Percentiles rank a stretch among this genome's conserved stretches.
Evolutionary conservation across 37 sponge, comb jelly and placozoan species (phyloP).

Genomic region (Mnemiopsis leidyi): DNA sequence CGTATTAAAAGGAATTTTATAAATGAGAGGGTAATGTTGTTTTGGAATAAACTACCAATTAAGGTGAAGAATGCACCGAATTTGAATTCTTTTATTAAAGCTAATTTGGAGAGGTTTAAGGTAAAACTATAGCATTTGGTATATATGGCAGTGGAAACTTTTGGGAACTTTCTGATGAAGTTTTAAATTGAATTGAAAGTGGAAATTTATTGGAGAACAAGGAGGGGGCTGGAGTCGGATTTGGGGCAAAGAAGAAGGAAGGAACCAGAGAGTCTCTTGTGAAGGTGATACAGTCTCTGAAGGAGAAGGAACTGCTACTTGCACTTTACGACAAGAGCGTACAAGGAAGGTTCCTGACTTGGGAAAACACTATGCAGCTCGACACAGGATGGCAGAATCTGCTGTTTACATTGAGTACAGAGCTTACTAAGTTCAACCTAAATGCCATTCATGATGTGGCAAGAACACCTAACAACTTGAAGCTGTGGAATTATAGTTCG

Average conservation of each 20-base stretch:
- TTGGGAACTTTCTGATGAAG: too few species aligned
- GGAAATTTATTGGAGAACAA: too few species aligned
- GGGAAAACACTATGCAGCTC: neutral
- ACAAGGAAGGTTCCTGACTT: neutral
- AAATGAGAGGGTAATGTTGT: too few species aligned
- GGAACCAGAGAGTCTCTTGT: neutral
- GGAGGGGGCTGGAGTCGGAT: neutral
- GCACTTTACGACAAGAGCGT: neutral
- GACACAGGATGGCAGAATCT: neutral
- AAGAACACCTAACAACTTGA: neutral
- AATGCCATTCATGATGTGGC: neutral
- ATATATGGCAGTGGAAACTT: too few species aligned
- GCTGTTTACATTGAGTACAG: neutral
- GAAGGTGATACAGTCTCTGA: neutral
- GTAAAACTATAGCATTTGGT: too few species aligned
- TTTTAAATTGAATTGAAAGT: too few species aligned
- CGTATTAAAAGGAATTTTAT: too few species aligned
- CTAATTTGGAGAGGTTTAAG: too few species aligned
- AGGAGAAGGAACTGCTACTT: neutral
- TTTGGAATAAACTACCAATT: too few species aligned
- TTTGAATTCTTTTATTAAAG: too few species aligned
- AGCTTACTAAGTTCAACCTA: neutral
- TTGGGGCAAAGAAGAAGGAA: neutral
- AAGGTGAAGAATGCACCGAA: too few species aligned
- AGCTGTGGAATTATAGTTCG: neutral